phyloP scores from a whole-genome alignment of 2,888 invertebrate genomes.

The Flexamia atlantica region DNA sequence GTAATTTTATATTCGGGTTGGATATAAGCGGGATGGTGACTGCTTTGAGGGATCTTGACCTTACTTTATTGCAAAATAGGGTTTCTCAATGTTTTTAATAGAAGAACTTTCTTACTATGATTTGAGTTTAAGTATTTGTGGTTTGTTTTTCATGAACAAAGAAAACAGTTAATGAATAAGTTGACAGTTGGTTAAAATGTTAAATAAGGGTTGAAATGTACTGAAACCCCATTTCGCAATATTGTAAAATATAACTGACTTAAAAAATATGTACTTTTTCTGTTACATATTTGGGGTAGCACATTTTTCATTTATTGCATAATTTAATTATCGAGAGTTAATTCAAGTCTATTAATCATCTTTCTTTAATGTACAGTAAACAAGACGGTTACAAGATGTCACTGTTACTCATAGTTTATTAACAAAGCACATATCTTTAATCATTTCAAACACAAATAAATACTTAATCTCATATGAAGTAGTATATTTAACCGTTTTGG shows the following conservation, averaged over 20 bases:
- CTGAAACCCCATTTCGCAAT: constrained; percentile 48
- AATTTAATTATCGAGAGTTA: too few relatives aligned
- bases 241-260: constrained; percentile 41
- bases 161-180: neutral
- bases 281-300: constrained; percentile 36
- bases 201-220: neutral
- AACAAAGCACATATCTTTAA: neutral
- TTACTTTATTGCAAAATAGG: constrained; percentile 51
- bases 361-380: too few relatives aligned
- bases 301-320: neutral
- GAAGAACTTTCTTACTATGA: too few relatives aligned
- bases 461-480: neutral
- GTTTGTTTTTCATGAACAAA: too few relatives aligned
- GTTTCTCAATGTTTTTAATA: neutral
- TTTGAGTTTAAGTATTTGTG: too few relatives aligned
- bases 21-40: constrained; percentile 60
- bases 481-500: neutral
- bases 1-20: constrained; percentile 59
- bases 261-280: constrained; percentile 41
- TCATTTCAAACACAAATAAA: neutral
- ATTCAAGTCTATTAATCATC: too few relatives aligned
- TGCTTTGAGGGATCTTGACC: neutral
- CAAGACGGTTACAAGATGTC: too few relatives aligned
- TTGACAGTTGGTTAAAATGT: neutral
- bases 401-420: neutral